Conservation (phyloP, 2,113 vertebrate genomes). For the Azemiops feae region DNA sequence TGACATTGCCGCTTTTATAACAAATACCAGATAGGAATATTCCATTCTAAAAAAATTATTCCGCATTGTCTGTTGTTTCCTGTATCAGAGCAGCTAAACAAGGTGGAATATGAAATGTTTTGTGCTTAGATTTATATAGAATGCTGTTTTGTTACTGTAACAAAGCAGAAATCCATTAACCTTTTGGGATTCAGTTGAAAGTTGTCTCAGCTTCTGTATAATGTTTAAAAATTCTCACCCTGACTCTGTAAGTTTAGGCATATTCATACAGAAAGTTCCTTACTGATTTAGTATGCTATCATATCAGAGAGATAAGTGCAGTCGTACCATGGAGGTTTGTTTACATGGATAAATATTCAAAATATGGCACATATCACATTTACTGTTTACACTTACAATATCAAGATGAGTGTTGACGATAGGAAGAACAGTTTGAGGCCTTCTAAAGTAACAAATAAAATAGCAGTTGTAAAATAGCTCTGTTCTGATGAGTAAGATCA, state of each 20-base stretch:
- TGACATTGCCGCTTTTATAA: not conserved
- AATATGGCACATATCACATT: not conserved
- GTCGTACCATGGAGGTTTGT: not conserved
- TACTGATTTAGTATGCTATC: not conserved
- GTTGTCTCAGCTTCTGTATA: not conserved
- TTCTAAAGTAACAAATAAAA: not conserved
- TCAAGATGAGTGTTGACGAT: not conserved
- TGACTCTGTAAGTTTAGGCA: not conserved
- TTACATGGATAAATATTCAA: not conserved
- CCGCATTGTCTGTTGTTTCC: not conserved
- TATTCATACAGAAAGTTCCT: not conserved
- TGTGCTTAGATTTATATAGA: not conserved
- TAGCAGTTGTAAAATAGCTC: not conserved
- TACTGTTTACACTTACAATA: not conserved
- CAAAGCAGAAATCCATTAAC: not conserved
- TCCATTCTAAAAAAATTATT: not conserved
- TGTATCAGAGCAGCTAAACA: not conserved
- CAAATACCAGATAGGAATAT: not conserved
- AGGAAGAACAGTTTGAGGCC: not conserved
- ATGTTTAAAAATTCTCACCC: not conserved
- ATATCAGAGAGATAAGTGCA: not conserved
- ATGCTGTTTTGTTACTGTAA: not conserved
- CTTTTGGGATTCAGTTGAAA: not conserved
- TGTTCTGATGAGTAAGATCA: not conserved
- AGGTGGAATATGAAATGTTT: not conserved